Evolutionary conservation across 2,888 invertebrate species (phyloP), one percentile per base, ranked within the genome.

Genomic region (Epirrita christyi): DNA sequence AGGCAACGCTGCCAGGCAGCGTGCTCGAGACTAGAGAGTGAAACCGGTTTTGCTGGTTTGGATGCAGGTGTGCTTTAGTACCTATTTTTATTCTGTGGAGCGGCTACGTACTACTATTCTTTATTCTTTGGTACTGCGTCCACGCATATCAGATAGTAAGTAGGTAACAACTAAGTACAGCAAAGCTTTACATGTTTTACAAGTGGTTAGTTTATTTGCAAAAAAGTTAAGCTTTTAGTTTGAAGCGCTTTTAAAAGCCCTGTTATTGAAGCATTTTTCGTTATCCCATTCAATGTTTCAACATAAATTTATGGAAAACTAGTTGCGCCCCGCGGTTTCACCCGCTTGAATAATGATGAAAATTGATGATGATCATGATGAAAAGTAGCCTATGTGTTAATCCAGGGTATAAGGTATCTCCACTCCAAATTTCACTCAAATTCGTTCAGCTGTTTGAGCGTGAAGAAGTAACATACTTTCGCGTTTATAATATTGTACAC

Each of bases 21-120:
- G 70, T 67, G 80, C 74, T 69, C 73, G 79, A 40, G 47, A 55
- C 51, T 59, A 51, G 83, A 86, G 86, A 89, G 89, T 86, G 87
- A 89, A 90, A 90, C 86, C 86, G 80, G 87, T 87, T 89, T 86
- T 79, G 68, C 90, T 87, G 83, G 90, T 91, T 87, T 75, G 57
- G 71, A 76, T 85, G 88, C 90, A 91, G 90, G 90, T 90, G 90
- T 84, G 64, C 60, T 50, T n/a, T 41, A 44, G 34, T 29, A 27
- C 44, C 40, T 47, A 42, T 13, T 50, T 14, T 5, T 46, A 50
- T 42, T 46, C 59, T 59, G 58, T 58, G 49, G 11, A 29, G 38
- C 21, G 32, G 36, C 42, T 36, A 7, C 32, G 7, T 13, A 7
- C 3, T n/a, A 27, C 41, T n/a, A n/a, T 7, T 37, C 2, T n/a